Base-by-base conservation (phyloP, 2,797 vertebrate species). In the Pampus argenteus region DNA sequence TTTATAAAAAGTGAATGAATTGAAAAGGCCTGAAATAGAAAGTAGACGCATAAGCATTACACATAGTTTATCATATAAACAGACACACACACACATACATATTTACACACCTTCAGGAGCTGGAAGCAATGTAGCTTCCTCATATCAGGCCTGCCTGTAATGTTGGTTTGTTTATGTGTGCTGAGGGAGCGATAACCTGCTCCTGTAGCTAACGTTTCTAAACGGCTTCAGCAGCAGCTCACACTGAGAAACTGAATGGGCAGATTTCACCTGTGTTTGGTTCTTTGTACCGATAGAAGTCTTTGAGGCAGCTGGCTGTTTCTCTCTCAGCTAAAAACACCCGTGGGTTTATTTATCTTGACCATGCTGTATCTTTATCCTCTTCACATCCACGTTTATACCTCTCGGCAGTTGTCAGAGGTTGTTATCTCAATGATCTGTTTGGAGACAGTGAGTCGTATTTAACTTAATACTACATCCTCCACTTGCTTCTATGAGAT, bases 111-210 rank as follows among this genome's bases (percentile, higher is more conserved):
- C 56, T 71, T 66, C 58, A 66, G 58, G 58, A 61, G 71, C 78
- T 84, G 71, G 57, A 78, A 76, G 72, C 67, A 36, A 28, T 65
- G 69, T 15, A 59, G 60, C 64, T 68, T 50, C 29, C 76, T 73
- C 6, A 15, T 26, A 74, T 82, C 70, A 59, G 66, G 73, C 64
- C 69, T 71, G 68, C 66, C 74, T 72, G 71, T 79, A 73, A 82
- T 72, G 66, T 59, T 78, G 63, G 71, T 80, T 83, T 86, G 88
- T 83, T 81, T 80, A 83, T 75, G 47, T 83, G 70, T 78, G 76
- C 71, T 51, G 34, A 64, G 87, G 78, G 84, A 86, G 79, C 28
- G 69, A 84, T 85, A 87, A 86, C 74, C 74, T 72, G 81, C 87
- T 83, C 69, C 83, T 58, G 85, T 75, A 81, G 75, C 55, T 83